These are phyloP conservation scores for Silurus aristotelis DNA, from an alignment of 2,797 vertebrate species.

Conservation along the genomic window DNA sequence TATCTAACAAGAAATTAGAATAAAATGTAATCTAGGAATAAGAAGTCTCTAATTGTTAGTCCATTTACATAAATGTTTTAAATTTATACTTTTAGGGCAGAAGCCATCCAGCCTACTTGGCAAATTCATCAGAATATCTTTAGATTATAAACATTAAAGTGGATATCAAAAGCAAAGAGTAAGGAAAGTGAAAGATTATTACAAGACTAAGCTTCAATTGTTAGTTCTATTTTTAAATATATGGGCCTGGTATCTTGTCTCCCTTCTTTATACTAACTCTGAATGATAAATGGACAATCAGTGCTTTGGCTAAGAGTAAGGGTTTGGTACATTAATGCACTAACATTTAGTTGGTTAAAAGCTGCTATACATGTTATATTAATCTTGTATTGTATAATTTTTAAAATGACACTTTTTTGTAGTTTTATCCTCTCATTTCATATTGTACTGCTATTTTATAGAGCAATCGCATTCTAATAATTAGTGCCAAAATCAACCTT, in stretches of 20 bases:
- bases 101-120: neutral
- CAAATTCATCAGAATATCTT: neutral
- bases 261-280: neutral
- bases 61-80: neutral
- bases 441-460: neutral
- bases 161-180: neutral
- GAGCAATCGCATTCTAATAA: neutral
- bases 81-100: neutral
- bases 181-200: neutral
- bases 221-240: neutral
- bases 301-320: neutral
- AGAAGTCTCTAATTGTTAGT: neutral
- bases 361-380: neutral
- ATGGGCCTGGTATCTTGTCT: neutral
- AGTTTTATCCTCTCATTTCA: neutral
- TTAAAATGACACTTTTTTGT: neutral
- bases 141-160: neutral
- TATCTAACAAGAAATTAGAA: neutral
- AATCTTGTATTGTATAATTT: neutral
- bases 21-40: neutral
- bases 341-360: neutral
- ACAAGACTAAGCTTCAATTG: neutral
- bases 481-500: conserved; percentile 75
- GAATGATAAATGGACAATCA: neutral
- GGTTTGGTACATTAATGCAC: neutral